These are phyloP conservation scores for Onthophagus sagittarius DNA, from an alignment of 2,888 invertebrate genomes.

Conservation along the genomic window DNA sequence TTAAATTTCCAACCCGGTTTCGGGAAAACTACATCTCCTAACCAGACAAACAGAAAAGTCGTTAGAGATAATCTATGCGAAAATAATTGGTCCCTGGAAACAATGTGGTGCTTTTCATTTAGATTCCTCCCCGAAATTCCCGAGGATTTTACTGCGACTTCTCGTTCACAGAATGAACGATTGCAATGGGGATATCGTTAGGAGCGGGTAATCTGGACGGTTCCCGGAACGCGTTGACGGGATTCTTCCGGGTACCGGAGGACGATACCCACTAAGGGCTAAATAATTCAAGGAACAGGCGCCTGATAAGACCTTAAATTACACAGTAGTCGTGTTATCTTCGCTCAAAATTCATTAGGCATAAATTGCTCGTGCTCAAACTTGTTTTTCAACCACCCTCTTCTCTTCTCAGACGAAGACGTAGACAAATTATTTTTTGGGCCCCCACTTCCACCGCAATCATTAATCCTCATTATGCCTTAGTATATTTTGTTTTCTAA, in stretches of 20 bases:
- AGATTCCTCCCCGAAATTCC: not conserved
- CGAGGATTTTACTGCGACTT: not conserved
- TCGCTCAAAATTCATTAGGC: not conserved
- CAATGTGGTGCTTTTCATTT: not conserved
- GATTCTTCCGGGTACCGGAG: not conserved
- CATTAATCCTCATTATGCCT: not conserved
- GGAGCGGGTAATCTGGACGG: not conserved
- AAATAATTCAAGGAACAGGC: not conserved
- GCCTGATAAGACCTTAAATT: not conserved
- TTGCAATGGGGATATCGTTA: not conserved
- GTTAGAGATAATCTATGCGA: not conserved
- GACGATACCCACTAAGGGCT: not conserved
- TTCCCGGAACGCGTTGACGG: not conserved
- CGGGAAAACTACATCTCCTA: not conserved
- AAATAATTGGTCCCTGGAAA: not conserved
- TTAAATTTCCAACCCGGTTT: not conserved
- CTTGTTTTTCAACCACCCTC: not conserved
- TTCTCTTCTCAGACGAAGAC: not conserved
- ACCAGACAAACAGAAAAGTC: not conserved
- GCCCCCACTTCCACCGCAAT: not conserved
- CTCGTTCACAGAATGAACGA: not conserved
- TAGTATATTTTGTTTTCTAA: not conserved
- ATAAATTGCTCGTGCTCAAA: not conserved
- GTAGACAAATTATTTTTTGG: not conserved
- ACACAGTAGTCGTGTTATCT: not conserved